Evolutionary conservation across 2,113 vertebrate species (phyloP), one percentile per base, ranked within the genome.

Genomic region (Argyrosomus japonicus): DNA sequence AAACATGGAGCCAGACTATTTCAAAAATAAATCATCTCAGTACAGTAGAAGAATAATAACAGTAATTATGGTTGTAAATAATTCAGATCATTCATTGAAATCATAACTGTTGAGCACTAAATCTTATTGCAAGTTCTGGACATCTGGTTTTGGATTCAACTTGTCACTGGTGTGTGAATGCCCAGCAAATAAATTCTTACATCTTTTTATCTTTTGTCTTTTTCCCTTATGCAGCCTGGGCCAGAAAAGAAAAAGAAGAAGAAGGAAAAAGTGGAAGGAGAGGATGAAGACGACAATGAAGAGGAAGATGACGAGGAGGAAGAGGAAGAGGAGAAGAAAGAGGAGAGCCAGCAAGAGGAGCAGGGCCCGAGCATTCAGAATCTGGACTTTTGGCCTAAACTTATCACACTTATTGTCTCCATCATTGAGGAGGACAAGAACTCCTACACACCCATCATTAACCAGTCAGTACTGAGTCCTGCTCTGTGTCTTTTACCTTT

Each of bases 351-450:
- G 60, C 94, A 91, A 0, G 98, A 99, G 74, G 98, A 99, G 61
- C 97, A 97, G 68, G 98, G 98, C 0, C 98, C 98, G 36, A 98
- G 97, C 85, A 96, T 99, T 80, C 95, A 95, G 90, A 99, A 98
- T 90, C 94, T 99, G 93, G 98, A 99, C 85, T 99, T 99, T 87
- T 99, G 98, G 98, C 97, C 98, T 21, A 99, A 99, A 82, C 97
- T 99, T 90, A 99, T 99, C 90, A 99, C 98, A 0, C 95, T 99
- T 63, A 98, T 99, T 25, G 98, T 99, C 71, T 99, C 98, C 75
- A 99, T 99, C 92, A 97, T 98, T 19, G 98, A 99, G 86, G 98
- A 99, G 79, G 98, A 99, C 87, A 99, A 96, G 93, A 98, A 97
- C 93, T 96, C 97, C 25, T 99, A 99, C 51, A 97, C 96, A 0